Evolutionary conservation across 2,888 invertebrate genomes (phyloP).

Genomic region (Ornithoptera alexandrae): DNA sequence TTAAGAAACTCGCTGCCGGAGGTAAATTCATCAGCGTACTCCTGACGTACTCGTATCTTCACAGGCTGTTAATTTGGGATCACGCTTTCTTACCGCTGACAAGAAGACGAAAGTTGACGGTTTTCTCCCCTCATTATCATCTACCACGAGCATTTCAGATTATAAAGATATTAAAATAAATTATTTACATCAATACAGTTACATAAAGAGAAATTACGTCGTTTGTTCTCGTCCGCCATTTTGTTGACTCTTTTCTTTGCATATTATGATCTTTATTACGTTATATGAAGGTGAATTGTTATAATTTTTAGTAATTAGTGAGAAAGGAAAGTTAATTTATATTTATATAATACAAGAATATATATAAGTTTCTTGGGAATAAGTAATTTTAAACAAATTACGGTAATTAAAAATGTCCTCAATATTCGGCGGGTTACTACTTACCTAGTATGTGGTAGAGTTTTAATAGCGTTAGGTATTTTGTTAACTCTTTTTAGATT

Average conservation of each 20-base stretch:
- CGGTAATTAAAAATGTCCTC: no score
- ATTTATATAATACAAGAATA: no score
- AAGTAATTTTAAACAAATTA: no score
- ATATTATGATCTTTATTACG: slow-evolving; percentile 10
- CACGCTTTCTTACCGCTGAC: slow-evolving; percentile 66
- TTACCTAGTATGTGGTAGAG: no score
- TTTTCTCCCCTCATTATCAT: slow-evolving; percentile 21
- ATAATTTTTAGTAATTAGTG: background rate
- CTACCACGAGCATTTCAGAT: slow-evolving; percentile 6
- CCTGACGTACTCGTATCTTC: slow-evolving; percentile 28
- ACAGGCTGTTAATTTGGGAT: slow-evolving; percentile 71
- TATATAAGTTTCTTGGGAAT: no score
- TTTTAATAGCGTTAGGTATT: no score
- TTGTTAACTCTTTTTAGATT: no score
- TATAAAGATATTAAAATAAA: slow-evolving; percentile 5
- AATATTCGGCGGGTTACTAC: no score
- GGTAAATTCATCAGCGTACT: slow-evolving; percentile 17
- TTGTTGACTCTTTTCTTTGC: background rate
- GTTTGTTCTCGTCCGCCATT: background rate
- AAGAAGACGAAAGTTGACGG: slow-evolving; percentile 21
- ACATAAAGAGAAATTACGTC: background rate
- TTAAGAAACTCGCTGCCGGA: slow-evolving; percentile 17
- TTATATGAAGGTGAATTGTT: slow-evolving; percentile 9
- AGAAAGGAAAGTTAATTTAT: no score
- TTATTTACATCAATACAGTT: slow-evolving; percentile 4